Evolutionary conservation across 2,113 vertebrate genomes (phyloP).

Genomic region (Saimiri boliviensis): DNA sequence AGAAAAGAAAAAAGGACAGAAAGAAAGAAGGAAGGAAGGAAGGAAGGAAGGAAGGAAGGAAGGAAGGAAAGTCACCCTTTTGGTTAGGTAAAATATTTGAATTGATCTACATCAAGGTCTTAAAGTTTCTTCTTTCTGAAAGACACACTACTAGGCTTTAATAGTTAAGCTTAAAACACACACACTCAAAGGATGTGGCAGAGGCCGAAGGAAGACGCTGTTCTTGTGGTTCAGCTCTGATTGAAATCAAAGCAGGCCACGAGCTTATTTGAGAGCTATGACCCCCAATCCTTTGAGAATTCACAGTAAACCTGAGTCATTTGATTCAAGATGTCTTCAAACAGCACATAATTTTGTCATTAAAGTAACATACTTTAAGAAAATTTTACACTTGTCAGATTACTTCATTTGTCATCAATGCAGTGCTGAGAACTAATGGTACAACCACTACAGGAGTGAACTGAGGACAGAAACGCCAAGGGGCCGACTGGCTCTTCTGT

Average conservation of each 20-base stretch:
- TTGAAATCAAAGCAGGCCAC: constrained; percentile 42
- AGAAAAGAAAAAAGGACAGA: no score
- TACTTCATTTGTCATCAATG: not conserved
- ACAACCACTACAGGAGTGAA: not conserved
- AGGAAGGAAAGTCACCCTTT: not conserved
- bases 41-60: no score
- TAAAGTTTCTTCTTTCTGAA: not conserved
- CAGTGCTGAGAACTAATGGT: not conserved
- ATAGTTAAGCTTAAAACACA: not conserved
- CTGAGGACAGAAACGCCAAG: no score
- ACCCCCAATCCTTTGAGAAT: not conserved
- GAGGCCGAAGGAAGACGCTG: not conserved
- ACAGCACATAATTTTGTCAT: not conserved
- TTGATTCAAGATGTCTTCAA: not conserved
- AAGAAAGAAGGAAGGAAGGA: no score
- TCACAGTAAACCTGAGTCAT: not conserved
- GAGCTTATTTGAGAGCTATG: not conserved
- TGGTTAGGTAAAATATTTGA: not conserved
- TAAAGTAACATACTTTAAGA: not conserved
- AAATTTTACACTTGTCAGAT: not conserved
- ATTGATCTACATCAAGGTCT: not conserved
- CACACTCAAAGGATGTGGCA: constrained; percentile 44
- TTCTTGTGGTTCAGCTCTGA: constrained; percentile 22
- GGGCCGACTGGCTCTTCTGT: not conserved
- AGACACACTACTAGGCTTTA: not conserved